Percentiles rank a stretch among this genome's conserved stretches.
Evolutionary conservation across 35 echinoderm and acorn worm genomes (phyloP).

Genomic region (Strongylocentrotus purpuratus): DNA sequence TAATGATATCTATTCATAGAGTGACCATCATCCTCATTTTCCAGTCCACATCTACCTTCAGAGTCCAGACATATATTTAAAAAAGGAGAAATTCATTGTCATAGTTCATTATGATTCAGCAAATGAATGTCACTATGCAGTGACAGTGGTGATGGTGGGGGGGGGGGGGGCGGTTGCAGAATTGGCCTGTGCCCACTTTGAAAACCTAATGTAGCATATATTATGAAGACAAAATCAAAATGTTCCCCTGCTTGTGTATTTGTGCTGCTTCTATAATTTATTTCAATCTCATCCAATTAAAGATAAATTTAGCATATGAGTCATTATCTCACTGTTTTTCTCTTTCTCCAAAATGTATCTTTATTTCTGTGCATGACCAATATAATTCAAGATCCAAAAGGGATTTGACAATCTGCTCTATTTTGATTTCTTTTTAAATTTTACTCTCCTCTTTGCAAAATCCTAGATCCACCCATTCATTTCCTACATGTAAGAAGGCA

Average conservation of each 20-base stretch:
- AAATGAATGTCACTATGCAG: too few relatives aligned
- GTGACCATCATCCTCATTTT: neutral
- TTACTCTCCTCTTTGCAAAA: neutral
- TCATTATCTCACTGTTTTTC: too few relatives aligned
- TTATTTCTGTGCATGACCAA: too few relatives aligned
- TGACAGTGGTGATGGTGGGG: neutral
- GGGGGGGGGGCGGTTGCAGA: neutral
- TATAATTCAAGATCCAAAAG: too few relatives aligned
- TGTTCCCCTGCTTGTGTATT: too few relatives aligned
- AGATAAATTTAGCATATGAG: too few relatives aligned
- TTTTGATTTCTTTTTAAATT: too few relatives aligned
- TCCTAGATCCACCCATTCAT: neutral
- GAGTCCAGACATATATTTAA: neutral
- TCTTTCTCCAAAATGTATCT: too few relatives aligned
- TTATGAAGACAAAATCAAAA: too few relatives aligned
- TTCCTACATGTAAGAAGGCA: neutral
- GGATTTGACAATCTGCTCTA: too few relatives aligned
- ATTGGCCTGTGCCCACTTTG: neutral
- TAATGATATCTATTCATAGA: neutral
- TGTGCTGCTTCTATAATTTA: too few relatives aligned
- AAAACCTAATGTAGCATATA: neutral
- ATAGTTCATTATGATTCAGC: neutral
- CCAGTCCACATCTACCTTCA: neutral
- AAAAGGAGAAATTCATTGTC: neutral
- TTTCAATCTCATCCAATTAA: too few relatives aligned